Percentiles rank a stretch among this genome's conserved stretches.
These are phyloP conservation scores for Cossypha heuglini DNA, from an alignment of 2,797 vertebrate genomes.

Conservation along the genomic window DNA sequence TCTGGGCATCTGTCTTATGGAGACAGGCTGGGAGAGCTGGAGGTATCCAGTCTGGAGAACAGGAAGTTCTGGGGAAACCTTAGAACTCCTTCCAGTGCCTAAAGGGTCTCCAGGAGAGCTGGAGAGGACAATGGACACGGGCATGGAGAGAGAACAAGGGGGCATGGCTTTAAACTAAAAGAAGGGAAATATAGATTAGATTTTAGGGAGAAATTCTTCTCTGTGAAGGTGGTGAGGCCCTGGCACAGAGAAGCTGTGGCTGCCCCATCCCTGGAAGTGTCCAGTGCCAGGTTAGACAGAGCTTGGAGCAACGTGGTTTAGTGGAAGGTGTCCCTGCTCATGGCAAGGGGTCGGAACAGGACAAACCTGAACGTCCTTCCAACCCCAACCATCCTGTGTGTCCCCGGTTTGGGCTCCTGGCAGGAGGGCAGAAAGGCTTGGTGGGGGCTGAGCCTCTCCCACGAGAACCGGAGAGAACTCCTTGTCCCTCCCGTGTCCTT, in stretches of 20 bases:
- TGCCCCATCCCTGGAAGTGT: not conserved
- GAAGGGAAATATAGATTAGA: not conserved
- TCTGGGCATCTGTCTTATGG: not conserved
- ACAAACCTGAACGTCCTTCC: not conserved
- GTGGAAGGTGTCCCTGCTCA: not conserved
- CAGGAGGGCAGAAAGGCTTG: not conserved
- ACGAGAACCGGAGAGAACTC: not conserved
- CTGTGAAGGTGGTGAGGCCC: accelerated
- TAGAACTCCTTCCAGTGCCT: not conserved
- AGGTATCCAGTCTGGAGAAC: not conserved
- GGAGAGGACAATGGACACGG: not conserved
- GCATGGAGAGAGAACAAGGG: not conserved
- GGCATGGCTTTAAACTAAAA: not conserved
- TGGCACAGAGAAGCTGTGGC: not conserved
- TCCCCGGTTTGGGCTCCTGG: not conserved
- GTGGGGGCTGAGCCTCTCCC: not conserved
- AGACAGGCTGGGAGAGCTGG: not conserved
- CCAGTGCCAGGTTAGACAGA: not conserved
- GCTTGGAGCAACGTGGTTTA: not conserved
- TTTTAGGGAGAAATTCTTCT: not conserved
- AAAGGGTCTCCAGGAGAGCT: not conserved
- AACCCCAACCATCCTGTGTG: accelerated
- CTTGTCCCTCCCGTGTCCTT: not conserved
- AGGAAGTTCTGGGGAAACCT: not conserved
- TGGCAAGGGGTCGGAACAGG: not conserved